These are phyloP conservation scores for Eospalax fontanierii DNA, from an alignment of 2,797 vertebrate species.

Conservation along the genomic window DNA sequence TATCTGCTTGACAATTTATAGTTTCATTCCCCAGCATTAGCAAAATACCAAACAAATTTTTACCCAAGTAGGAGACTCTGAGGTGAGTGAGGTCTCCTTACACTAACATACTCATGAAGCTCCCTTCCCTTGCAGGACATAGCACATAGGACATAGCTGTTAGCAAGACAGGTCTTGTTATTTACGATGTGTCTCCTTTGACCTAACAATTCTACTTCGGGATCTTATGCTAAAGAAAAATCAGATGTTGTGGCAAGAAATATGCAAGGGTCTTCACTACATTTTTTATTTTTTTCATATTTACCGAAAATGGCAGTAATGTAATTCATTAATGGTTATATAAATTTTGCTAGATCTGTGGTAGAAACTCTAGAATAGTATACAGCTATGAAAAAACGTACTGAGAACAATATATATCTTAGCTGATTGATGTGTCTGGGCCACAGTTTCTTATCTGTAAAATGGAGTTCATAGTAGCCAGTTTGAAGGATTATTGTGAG, in stretches of 20 bases:
- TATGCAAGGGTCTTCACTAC: neutral
- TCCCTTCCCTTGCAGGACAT: neutral
- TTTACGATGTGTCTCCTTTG: neutral
- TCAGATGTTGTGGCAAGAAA: conserved; percentile 27
- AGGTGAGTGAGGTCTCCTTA: conserved; percentile 44
- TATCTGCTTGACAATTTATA: conserved; percentile 72
- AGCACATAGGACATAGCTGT: neutral
- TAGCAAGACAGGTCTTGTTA: neutral
- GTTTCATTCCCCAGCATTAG: conserved; percentile 60
- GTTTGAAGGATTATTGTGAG: neutral
- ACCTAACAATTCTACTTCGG: conserved; percentile 9
- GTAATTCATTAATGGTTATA: conserved; percentile 21
- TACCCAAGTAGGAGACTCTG: neutral
- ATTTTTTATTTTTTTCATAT: conserved; percentile 34
- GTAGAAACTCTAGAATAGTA: conserved; percentile 24
- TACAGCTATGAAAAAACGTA: conserved; percentile 50
- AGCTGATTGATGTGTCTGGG: conserved; percentile 25
- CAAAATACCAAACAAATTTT: conserved; percentile 40
- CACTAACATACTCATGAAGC: neutral
- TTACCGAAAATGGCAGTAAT: conserved; percentile 56
- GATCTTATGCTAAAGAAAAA: conserved; percentile 57
- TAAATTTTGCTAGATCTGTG: conserved; percentile 4
- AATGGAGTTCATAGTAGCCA: neutral
- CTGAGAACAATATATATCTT: conserved; percentile 38
- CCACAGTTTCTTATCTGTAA: neutral